Base-by-base conservation (phyloP, 35 echinoderm and acorn worm species). In the Apostichopus californicus region DNA sequence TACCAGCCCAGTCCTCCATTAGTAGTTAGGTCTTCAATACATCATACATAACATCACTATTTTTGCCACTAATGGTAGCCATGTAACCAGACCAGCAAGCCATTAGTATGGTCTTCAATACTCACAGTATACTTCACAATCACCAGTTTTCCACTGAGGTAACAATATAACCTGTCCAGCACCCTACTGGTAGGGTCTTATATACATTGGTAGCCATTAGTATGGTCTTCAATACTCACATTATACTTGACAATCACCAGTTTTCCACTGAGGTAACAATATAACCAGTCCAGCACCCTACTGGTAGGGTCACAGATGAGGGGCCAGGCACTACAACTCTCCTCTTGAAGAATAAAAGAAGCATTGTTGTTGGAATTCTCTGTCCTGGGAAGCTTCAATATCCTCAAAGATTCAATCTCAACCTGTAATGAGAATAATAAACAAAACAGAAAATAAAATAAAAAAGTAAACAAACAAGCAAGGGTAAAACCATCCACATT, bases 301-400 rank as follows among this genome's bases (percentile, higher is more conserved):
- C 96, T 98, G 0, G 94, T 98, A 58, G 96, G 96, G 84, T 98
- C 96, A 91, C 94, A 98, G 5, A 98, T 90, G 17, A 98, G 82
- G 1, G 94, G 79, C 96, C 96, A 98, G 34, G 96, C 94, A 12
- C 93, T 94, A 25, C 90, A 91, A 92, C 96, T 95, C 34, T 94
- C 86, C 70, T 98, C 96, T 98, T 98, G 96, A 57, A 96, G 91
- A 6, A 98, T 94, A 73, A 95, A 98, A 21, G 92, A 98, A 5
- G 94, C 94, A 89, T 98, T 95, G 56, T 96, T 87, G 56, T 94
- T 79, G 14, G 94, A 92, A 57, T 94, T 90, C 20, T 94, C 90
- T 10, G 96, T 98, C 17, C 87, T 92, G 9, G 96, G 94, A 15
- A 98, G 87, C 52, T 98, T 95, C 68, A 98, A 72, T 14, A 94